Evolutionary conservation across 2,797 vertebrate species (phyloP).

Genomic region (Acropternis orthonyx): DNA sequence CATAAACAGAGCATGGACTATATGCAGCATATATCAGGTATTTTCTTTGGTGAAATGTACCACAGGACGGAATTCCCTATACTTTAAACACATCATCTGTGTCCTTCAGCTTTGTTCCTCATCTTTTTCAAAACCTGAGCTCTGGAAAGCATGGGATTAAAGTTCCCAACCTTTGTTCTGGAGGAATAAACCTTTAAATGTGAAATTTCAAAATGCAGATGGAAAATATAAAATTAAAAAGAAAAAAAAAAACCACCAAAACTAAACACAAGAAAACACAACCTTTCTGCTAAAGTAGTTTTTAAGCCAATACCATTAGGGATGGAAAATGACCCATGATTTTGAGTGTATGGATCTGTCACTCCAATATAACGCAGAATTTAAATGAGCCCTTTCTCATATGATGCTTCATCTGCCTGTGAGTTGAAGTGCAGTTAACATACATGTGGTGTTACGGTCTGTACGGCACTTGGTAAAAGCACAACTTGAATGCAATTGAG

Average conservation of each 20-base stretch:
- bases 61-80: neutral
- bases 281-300: neutral
- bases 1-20: neutral
- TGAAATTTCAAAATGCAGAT: neutral
- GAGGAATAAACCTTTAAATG: neutral
- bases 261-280: neutral
- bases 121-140: neutral
- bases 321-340: neutral
- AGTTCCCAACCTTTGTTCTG: neutral
- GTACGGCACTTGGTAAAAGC: neutral
- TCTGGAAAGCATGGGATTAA: neutral
- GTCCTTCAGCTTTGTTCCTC: neutral
- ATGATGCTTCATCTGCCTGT: neutral
- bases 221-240: neutral
- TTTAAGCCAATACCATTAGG: neutral
- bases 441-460: neutral
- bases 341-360: neutral
- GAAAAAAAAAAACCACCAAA: rapidly evolving
- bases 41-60: neutral
- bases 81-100: neutral
- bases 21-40: neutral
- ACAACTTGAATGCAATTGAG: neutral
- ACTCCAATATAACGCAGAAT: neutral
- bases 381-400: slow-evolving; percentile 25
- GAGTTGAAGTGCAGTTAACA: neutral